A percentile compares a stretch with the other conserved stretches of the same genome.
Evolutionary conservation across 2,888 invertebrate genomes (phyloP).

Genomic region (Heliconius erato): DNA sequence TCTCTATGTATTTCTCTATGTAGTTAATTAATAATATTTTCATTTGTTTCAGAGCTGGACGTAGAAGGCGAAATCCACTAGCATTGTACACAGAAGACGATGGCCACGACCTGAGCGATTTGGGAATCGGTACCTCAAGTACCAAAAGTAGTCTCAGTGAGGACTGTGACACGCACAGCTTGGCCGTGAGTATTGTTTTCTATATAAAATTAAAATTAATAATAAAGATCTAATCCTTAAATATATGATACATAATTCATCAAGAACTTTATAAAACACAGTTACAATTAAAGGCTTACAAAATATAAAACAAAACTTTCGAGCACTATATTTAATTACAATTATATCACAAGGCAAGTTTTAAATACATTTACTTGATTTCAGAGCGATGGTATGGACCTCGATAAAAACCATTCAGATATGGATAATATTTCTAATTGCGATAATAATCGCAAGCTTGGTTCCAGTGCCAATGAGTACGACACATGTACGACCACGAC

Average conservation of each 20-base stretch:
- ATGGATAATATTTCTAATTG: slow-evolving; percentile 81
- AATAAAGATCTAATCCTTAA: too few relatives aligned
- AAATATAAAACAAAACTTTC: neutral
- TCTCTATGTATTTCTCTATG: too few relatives aligned
- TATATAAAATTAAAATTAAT: neutral
- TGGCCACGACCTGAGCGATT: slow-evolving; percentile 93
- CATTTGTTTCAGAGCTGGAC: slow-evolving; percentile 74
- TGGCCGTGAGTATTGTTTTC: slow-evolving; percentile 81
- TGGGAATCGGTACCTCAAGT: slow-evolving; percentile 90
- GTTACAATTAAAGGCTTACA: neutral
- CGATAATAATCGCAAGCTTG: slow-evolving; percentile 79
- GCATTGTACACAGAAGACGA: slow-evolving; percentile 93
- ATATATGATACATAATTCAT: neutral
- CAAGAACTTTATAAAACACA: neutral
- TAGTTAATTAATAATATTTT: slow-evolving; percentile 19
- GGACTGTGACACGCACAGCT: slow-evolving; percentile 88
- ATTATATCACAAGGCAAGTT: neutral
- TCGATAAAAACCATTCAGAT: slow-evolving; percentile 84
- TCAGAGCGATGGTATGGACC: slow-evolving; percentile 87
- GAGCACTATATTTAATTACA: neutral
- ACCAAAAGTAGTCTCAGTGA: slow-evolving; percentile 88
- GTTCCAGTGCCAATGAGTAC: slow-evolving; percentile 86
- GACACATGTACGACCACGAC: slow-evolving; percentile 89
- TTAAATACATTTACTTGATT: slow-evolving; percentile 54
- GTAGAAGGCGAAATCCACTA: slow-evolving; percentile 84